Conservation (phyloP, 2,888 invertebrate genomes). For the Aelia acuminata region DNA sequence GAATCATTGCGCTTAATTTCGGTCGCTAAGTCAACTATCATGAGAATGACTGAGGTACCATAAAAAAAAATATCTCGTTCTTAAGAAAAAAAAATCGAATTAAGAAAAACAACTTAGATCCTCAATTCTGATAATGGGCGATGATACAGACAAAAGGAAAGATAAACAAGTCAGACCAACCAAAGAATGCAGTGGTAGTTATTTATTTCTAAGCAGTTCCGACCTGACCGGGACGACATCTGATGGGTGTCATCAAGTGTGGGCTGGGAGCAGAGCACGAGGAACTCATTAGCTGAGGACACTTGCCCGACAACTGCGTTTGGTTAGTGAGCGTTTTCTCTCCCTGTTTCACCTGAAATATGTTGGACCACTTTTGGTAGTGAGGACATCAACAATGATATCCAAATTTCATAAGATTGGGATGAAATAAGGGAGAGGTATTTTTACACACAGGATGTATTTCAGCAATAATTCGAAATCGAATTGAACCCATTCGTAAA, state of each 20-base stretch:
- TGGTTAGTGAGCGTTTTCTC: background rate
- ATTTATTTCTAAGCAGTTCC: background rate
- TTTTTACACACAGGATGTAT: too few species aligned
- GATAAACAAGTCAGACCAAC: background rate
- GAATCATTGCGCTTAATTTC: too few species aligned
- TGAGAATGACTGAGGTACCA: too few species aligned
- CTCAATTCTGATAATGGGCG: background rate
- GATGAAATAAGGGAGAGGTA: too few species aligned
- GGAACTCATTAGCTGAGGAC: slow-evolving; percentile 9
- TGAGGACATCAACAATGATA: background rate
- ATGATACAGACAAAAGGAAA: background rate
- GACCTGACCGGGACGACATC: background rate
- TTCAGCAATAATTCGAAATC: too few species aligned
- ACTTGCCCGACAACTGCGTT: background rate
- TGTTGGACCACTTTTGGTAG: background rate
- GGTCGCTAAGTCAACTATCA: too few species aligned
- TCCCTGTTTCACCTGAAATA: background rate
- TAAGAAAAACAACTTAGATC: background rate
- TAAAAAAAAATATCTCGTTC: background rate
- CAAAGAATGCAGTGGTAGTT: background rate
- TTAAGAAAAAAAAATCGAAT: background rate
- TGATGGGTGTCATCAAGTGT: background rate
- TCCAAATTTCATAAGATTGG: background rate
- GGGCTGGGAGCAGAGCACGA: background rate
- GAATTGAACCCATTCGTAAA: too few species aligned